phyloP scores from a whole-genome alignment of 64 coral and sea anemone species.

The Platygyra sinensis region DNA sequence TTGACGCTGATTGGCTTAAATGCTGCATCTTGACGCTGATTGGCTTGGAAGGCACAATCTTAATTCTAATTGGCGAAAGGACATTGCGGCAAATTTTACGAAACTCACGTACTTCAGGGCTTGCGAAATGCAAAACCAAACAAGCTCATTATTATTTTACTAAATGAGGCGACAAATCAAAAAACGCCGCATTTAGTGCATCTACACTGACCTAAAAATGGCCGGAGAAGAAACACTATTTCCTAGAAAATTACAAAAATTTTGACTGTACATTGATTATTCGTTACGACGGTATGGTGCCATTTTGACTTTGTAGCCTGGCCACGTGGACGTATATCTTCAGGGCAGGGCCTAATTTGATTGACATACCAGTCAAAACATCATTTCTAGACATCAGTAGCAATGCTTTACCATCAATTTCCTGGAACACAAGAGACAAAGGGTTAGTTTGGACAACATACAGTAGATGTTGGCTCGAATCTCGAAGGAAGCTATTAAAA shows the following conservation, averaged over 20 bases:
- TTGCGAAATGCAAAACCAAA: too few species aligned
- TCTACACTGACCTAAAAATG: neutral
- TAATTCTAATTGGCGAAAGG: too few species aligned
- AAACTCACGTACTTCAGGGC: too few species aligned
- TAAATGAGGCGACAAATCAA: too few species aligned
- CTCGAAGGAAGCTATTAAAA: too few species aligned
- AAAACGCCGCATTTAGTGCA: neutral
- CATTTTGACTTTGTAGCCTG: constrained; percentile 66
- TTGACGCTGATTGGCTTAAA: too few species aligned
- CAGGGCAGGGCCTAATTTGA: constrained; percentile 87
- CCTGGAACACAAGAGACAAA: constrained; percentile 40
- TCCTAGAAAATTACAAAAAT: constrained; percentile 26
- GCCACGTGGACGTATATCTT: constrained; percentile 92
- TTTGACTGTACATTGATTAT: constrained; percentile 9
- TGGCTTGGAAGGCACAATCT: too few species aligned
- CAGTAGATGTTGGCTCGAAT: too few species aligned
- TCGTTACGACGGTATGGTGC: constrained; percentile 35
- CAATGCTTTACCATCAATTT: constrained; percentile 90
- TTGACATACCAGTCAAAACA: constrained; percentile 84
- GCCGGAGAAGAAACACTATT: neutral
- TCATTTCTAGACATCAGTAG: constrained; percentile 93
- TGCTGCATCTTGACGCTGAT: too few species aligned
- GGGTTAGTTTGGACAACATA: too few species aligned
- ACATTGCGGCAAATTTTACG: too few species aligned
- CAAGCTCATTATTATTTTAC: too few species aligned